Evolutionary conservation across 2,113 vertebrate genomes (phyloP), one percentile per base, ranked within the genome.

Genomic region (Nothoprocta perdicaria): DNA sequence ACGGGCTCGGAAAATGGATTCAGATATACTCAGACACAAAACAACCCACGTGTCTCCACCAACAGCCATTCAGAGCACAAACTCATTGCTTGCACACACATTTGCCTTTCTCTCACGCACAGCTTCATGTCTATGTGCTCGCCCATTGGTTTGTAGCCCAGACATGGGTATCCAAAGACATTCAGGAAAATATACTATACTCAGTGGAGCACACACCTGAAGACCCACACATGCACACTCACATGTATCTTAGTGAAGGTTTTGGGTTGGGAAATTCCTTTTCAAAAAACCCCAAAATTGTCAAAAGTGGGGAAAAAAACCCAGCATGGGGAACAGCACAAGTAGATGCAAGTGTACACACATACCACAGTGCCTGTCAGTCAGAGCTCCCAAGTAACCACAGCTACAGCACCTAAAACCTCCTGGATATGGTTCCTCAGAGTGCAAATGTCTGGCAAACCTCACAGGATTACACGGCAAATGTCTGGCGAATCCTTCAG

Each of bases 201-300:
- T 29, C 27, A 60, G 21, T 15, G 52, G 75, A 52, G 22, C 14
- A 50, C 81, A 74, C 50, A 27, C 73, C 62, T 21, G 5, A 31
- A 82, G 22, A 57, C 10, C 12, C 65, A 72, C 40, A 35, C 86
- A 24, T 61, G 86, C 92, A 90, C 88, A 41, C 86, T 93, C 78
- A 80, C 84, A 72, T 41, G 10, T 21, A 17, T 40, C 84, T 38
- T 55, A 93, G 79, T 0, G 2, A 86, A 86, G 52, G 48, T 57
- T 88, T 94, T 84, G 60, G 27, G 78, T 62, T 81, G 76, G 61
- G 80, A 72, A 89, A 78, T 75, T 78, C 82, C 69, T 89, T 91
- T 80, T 58, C 68, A 57, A 80, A 72, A 80, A 89, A 80, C 11
- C 40, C 11, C 40, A 71, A 86, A 85, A 38, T 27, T 72, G 48